A percentile compares a stretch with the other conserved stretches of the same genome.
Evolutionary conservation across 2,888 invertebrate species (phyloP).

Genomic region (Drosophila mulleri): DNA sequence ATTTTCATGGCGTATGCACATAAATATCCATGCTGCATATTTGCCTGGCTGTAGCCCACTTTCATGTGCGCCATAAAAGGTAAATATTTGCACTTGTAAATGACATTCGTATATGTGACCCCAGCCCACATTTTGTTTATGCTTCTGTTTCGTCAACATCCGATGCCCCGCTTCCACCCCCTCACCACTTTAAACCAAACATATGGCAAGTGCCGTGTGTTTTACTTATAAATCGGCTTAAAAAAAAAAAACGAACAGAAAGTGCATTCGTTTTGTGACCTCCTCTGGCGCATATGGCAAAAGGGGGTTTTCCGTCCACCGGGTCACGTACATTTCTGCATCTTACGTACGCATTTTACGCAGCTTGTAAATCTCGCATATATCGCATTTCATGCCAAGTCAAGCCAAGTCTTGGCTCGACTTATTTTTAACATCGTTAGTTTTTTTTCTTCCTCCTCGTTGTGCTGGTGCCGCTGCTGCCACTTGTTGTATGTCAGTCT

Average conservation of each 20-base stretch:
- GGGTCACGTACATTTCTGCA: conserved; percentile 62
- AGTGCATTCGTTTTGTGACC: conserved; percentile 58
- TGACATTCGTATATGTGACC: conserved; percentile 73
- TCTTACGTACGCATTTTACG: conserved; percentile 66
- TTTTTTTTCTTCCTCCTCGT: conserved; percentile 23
- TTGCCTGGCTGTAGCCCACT: conserved; percentile 60
- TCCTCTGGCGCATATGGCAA: conserved; percentile 9
- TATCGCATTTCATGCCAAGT: conserved; percentile 53
- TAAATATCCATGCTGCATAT: conserved; percentile 54
- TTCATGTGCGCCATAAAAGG: conserved; percentile 63
- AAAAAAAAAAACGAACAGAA: conserved; percentile 49
- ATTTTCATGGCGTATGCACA: conserved; percentile 23
- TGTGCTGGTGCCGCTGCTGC: conserved; percentile 20
- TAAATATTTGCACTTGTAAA: conserved; percentile 79
- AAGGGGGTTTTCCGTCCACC: conserved; percentile 4
- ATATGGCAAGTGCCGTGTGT: conserved; percentile 68
- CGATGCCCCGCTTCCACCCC: not conserved
- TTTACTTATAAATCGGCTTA: conserved; percentile 79
- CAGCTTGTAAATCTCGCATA: conserved; percentile 41
- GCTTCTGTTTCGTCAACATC: conserved; percentile 17
- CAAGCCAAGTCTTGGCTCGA: conserved; percentile 57
- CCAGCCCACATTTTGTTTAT: conserved; percentile 31
- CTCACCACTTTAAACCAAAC: conserved; percentile 45
- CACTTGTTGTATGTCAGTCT: conserved; percentile 76
- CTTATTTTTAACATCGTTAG: conserved; percentile 78